Conservation (phyloP, 2,797 vertebrate genomes). For the Urocyon cinereoargenteus region DNA sequence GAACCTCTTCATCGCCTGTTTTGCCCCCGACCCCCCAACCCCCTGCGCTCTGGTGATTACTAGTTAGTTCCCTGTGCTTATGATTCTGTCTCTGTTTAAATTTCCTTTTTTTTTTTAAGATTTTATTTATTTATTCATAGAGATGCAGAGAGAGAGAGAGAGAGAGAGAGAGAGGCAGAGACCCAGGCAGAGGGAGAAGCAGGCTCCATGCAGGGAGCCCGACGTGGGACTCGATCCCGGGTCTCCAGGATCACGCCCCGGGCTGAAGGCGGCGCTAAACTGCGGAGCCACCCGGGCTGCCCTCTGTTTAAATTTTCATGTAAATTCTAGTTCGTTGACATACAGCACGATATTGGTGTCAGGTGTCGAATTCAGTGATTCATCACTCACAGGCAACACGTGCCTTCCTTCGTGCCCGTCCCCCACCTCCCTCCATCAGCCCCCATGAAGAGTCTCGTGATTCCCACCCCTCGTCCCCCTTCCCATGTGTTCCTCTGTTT, state of each 20-base stretch:
- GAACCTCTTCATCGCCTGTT: not conserved
- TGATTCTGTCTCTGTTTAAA: not conserved
- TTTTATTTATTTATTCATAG: too few relatives aligned
- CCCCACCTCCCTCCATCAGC: not conserved
- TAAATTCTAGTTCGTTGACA: not conserved
- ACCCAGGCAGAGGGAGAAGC: too few relatives aligned
- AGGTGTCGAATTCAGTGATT: not conserved
- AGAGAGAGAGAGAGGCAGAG: too few relatives aligned
- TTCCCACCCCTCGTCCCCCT: not conserved
- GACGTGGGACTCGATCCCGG: too few relatives aligned
- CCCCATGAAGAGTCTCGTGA: not conserved
- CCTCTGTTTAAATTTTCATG: not conserved
- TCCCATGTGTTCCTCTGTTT: not conserved
- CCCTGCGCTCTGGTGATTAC: not conserved
- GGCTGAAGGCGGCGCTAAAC: too few relatives aligned
- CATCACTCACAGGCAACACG: not conserved
- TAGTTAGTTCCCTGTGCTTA: not conserved
- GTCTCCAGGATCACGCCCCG: too few relatives aligned
- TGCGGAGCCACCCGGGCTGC: too few relatives aligned
- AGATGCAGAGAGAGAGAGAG: too few relatives aligned
- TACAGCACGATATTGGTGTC: not conserved
- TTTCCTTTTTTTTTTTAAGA: too few relatives aligned
- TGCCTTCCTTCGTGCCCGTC: not conserved
- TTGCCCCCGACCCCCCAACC: accelerated
- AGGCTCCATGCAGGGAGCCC: too few relatives aligned